Percentiles rank a stretch among this genome's conserved stretches.
phyloP scores from a whole-genome alignment of 2,113 vertebrate species.

The Eclectus roratus region DNA sequence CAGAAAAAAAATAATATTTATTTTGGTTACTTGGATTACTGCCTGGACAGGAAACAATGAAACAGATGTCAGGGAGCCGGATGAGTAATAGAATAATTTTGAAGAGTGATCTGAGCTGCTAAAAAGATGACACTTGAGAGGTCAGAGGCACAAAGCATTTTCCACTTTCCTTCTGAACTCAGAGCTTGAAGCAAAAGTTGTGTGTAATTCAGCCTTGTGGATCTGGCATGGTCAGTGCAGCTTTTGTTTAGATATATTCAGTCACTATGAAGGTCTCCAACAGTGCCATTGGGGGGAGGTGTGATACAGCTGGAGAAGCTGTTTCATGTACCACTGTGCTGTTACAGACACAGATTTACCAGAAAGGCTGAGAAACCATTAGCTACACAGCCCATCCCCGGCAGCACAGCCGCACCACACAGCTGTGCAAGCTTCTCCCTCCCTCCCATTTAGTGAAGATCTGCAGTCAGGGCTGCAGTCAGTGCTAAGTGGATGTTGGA shows the following conservation, averaged over 20 bases:
- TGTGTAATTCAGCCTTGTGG: not conserved
- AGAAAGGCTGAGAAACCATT: not conserved
- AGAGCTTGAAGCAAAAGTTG: not conserved
- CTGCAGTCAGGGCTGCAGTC: not conserved
- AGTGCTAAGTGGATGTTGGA: not conserved
- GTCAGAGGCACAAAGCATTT: conserved; percentile 30
- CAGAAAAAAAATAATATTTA: conserved; percentile 45
- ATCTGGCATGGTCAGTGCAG: not conserved
- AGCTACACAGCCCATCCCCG: not conserved
- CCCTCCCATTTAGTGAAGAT: not conserved
- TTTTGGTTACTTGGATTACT: conserved; percentile 54
- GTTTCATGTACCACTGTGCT: not conserved
- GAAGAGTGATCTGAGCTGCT: conserved; percentile 25
- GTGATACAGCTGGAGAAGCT: not conserved
- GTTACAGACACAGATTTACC: not conserved
- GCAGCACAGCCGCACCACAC: not conserved
- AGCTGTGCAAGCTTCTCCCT: conserved; percentile 5
- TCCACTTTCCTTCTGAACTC: conserved; percentile 16
- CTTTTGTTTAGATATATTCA: conserved; percentile 1
- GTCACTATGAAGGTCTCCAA: not conserved
- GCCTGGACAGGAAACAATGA: conserved; percentile 11
- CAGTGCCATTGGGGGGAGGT: not conserved
- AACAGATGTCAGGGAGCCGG: conserved; percentile 34
- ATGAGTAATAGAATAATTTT: conserved; percentile 13
- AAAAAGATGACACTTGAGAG: not conserved